A percentile compares a stretch with the other conserved stretches of the same genome.
phyloP scores from a whole-genome alignment of 2,797 vertebrate species.

The Delichon dasypus region DNA sequence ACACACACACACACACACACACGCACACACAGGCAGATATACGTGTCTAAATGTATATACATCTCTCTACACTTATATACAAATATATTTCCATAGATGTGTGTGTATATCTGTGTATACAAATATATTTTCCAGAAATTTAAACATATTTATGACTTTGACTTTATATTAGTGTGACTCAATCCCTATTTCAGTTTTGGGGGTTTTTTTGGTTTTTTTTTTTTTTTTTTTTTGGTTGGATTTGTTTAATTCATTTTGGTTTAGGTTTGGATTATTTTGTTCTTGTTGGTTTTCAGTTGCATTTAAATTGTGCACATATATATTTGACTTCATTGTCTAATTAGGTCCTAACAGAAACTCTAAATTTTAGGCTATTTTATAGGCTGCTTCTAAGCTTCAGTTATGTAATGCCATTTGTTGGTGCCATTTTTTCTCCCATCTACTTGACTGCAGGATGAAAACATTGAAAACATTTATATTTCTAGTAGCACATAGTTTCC shows the following conservation, averaged over 20 bases:
- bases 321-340: not conserved
- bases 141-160: not conserved
- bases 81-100: not conserved
- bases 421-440: not conserved
- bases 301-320: not conserved
- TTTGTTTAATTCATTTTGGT: fast-evolving
- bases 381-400: not conserved
- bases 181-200: fast-evolving
- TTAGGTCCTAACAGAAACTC: not conserved
- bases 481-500: not conserved
- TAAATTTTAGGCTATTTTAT: not conserved
- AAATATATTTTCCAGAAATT: not conserved
- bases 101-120: not conserved
- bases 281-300: not conserved
- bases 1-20: fast-evolving
- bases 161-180: not conserved
- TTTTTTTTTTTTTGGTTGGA: not conserved
- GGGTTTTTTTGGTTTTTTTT: no score
- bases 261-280: not conserved
- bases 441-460: not conserved
- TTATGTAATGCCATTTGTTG: not conserved
- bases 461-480: not conserved
- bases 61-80: fast-evolving
- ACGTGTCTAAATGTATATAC: fast-evolving
- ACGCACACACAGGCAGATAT: fast-evolving